phyloP scores from a whole-genome alignment of 2,113 vertebrate species.

The Capreolus pygargus region DNA sequence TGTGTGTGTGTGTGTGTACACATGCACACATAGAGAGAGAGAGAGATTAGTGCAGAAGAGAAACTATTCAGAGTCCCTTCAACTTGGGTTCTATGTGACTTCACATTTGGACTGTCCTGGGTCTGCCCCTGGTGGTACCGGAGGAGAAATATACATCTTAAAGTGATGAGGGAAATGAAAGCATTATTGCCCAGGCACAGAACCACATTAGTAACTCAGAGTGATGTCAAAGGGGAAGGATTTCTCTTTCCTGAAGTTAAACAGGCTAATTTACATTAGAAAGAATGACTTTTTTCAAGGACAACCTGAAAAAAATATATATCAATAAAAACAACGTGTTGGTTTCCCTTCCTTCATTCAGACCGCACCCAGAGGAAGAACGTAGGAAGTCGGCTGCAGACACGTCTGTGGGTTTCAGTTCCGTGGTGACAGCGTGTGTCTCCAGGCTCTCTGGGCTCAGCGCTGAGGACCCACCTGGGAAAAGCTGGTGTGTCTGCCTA shows the following conservation, averaged over 20 bases:
- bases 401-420: neutral
- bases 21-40: neutral
- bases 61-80: neutral
- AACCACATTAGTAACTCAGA: neutral
- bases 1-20: neutral
- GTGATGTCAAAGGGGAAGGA: neutral
- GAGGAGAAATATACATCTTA: neutral
- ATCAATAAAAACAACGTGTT: neutral
- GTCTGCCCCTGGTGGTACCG: neutral
- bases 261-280: neutral
- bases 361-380: neutral
- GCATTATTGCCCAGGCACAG: neutral
- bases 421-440: neutral
- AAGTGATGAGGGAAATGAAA: neutral
- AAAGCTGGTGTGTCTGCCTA: neutral
- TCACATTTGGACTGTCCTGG: neutral
- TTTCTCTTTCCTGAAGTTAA: slow-evolving; percentile 10
- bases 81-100: neutral
- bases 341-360: neutral
- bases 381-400: fast-evolving
- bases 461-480: neutral
- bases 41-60: neutral
- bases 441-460: neutral
- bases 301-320: neutral
- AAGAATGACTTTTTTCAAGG: neutral